phyloP scores from a whole-genome alignment of 2,797 vertebrate species.

The Thunnus albacares region DNA sequence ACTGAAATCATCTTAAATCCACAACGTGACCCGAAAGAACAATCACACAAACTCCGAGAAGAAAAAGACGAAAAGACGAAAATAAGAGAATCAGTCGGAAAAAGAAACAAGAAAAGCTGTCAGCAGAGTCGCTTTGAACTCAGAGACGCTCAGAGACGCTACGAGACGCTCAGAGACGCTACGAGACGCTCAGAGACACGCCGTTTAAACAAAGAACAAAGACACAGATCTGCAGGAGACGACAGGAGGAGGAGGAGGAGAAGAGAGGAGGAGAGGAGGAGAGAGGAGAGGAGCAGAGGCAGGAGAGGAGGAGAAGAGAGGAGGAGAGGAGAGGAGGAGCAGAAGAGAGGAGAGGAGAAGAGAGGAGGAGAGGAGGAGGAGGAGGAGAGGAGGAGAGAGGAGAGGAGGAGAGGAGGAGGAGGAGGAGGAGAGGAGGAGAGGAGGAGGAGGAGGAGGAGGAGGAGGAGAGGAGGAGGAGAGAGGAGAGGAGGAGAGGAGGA shows the following conservation, averaged over 20 bases:
- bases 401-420: too few species aligned
- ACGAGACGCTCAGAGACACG: conserved; percentile 4
- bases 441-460: too few species aligned
- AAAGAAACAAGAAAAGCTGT: conserved; percentile 54
- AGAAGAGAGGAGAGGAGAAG: background rate
- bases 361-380: background rate
- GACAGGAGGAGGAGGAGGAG: too few species aligned
- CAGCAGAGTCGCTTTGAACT: conserved; percentile 71
- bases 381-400: background rate
- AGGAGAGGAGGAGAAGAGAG: too few species aligned
- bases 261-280: too few species aligned
- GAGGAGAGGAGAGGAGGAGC: background rate
- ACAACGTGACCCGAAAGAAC: conserved; percentile 52
- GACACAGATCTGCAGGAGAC: conserved; percentile 22
- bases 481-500: too few species aligned
- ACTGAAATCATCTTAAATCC: conserved; percentile 56
- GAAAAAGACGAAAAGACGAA: conserved; percentile 21
- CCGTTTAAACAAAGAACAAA: conserved; percentile 80
- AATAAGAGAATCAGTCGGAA: too few species aligned
- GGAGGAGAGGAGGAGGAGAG: too few species aligned
- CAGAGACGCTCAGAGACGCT: too few species aligned
- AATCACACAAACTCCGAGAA: conserved; percentile 57
- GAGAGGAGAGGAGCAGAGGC: too few species aligned
- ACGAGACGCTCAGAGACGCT: too few species aligned
- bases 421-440: too few species aligned